phyloP scores from a whole-genome alignment of 2,888 invertebrate genomes.

The Tipula confusa region DNA sequence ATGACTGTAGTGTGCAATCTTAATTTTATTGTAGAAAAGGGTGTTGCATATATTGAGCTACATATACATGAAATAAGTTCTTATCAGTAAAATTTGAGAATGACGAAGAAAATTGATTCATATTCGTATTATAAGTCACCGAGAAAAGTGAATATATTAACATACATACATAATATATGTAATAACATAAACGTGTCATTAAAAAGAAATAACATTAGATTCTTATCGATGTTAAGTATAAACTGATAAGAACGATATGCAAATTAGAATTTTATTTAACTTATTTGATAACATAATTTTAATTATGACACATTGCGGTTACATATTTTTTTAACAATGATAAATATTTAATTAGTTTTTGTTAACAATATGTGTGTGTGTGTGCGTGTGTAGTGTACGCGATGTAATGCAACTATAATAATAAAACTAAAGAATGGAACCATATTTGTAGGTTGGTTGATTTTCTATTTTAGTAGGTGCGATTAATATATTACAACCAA shows the following conservation, averaged over 20 bases:
- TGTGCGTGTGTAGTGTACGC: no score
- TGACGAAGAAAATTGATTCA: no score
- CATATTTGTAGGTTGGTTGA: background rate
- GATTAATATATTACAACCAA: background rate
- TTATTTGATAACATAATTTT: background rate
- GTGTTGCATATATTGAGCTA: no score
- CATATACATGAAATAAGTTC: no score
- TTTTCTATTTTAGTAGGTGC: background rate
- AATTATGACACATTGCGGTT: background rate
- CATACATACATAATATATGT: no score
- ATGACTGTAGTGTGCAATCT: no score
- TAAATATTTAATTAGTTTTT: background rate
- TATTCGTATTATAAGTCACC: no score
- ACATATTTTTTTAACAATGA: no score
- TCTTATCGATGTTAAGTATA: background rate
- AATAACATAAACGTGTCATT: background rate
- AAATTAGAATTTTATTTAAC: background rate
- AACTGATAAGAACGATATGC: background rate
- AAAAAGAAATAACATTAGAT: background rate
- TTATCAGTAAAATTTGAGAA: no score
- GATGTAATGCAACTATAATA: background rate
- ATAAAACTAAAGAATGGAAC: background rate
- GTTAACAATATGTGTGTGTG: background rate
- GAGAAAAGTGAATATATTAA: no score
- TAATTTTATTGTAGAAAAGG: no score